Evolutionary conservation across 2,113 vertebrate species (phyloP), one percentile per base, ranked within the genome.

Genomic region (Oryzias melastigma): DNA sequence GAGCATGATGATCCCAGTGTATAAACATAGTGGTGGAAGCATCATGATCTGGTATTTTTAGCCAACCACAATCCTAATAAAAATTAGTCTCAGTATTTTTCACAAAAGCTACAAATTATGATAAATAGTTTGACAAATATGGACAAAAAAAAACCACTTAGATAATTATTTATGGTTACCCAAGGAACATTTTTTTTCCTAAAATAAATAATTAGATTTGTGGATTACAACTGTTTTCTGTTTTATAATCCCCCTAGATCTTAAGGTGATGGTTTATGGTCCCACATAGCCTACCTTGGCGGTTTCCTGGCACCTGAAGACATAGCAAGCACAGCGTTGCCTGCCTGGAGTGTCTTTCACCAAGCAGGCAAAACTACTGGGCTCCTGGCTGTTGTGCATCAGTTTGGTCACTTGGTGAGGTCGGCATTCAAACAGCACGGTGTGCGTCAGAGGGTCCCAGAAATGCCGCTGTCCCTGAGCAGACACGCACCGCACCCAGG

Each of bases 321-420:
- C 95, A 1, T 95, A 95, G 87, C 95, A 98, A 87, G 91, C 87
- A 49, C 93, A 95, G 58, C 40, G 41, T 35, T 35, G 35, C 35
- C 35, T 35, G 35, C 35, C 35, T 0, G 62, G 57, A 16, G 71
- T 62, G 15, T 91, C 91, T 78, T 90, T 93, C 82, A 95, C 90
- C 79, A 99, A 88, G 72, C 93, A 98, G 17, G 93, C 95, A 19
- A 98, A 98, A 84, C 95, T 95, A 62, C 90, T 94, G 0, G 95
- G 95, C 56, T 98, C 95, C 0, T 93, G 93, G 70, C 96, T 98
- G 85, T 98, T 96, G 90, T 96, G 95, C 60, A 98, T 95, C 55
- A 98, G 88, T 67, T 95, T 98, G 80, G 93, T 93, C 59, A 96
- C 86, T 0, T 81, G 88, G 73, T 97, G 95, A 0, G 95, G 95